Percentiles rank a stretch among this genome's conserved stretches.
Evolutionary conservation across 2,797 vertebrate genomes (phyloP).

Genomic region (Hoplostethus atlanticus): DNA sequence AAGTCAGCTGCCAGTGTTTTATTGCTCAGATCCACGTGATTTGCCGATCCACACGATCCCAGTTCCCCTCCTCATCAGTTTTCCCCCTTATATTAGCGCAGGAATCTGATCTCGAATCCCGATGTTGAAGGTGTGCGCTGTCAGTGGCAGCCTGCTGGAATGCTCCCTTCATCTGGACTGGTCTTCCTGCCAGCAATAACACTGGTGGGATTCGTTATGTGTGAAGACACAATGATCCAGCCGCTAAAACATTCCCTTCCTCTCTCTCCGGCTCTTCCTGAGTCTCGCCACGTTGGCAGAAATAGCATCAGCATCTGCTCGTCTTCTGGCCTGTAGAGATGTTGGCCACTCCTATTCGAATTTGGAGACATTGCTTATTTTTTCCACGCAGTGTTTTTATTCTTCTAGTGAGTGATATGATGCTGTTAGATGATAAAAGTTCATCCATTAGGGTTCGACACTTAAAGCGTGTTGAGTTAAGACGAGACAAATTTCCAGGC

Average conservation of each 20-base stretch:
- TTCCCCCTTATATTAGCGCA: not conserved
- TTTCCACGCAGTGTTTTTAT: not conserved
- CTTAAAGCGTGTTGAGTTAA: not conserved
- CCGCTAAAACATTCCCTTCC: conserved; percentile 52
- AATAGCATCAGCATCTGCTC: conserved; percentile 32
- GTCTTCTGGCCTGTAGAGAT: conserved; percentile 30
- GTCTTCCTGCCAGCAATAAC: conserved; percentile 56
- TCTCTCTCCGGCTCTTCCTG: conserved; percentile 8
- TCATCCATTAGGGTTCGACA: conserved; percentile 5
- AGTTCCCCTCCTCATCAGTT: not conserved
- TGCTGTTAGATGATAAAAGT: not conserved
- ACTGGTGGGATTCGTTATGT: conserved; percentile 58
- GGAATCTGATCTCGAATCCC: conserved; percentile 25
- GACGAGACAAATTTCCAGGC: not conserved
- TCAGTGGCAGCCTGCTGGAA: conserved; percentile 36
- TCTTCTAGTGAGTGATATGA: not conserved
- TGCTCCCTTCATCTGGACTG: conserved; percentile 59
- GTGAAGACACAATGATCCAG: conserved; percentile 57
- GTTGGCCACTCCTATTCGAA: conserved; percentile 19
- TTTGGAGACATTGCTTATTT: conserved; percentile 18
- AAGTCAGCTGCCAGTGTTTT: conserved; percentile 13
- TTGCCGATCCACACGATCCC: conserved; percentile 1
- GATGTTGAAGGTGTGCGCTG: conserved; percentile 36
- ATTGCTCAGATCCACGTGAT: conserved; percentile 14
- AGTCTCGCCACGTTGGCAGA: conserved; percentile 64